Base-by-base conservation (phyloP, 2,797 vertebrate genomes). In the Yasuhikotakia modesta region DNA sequence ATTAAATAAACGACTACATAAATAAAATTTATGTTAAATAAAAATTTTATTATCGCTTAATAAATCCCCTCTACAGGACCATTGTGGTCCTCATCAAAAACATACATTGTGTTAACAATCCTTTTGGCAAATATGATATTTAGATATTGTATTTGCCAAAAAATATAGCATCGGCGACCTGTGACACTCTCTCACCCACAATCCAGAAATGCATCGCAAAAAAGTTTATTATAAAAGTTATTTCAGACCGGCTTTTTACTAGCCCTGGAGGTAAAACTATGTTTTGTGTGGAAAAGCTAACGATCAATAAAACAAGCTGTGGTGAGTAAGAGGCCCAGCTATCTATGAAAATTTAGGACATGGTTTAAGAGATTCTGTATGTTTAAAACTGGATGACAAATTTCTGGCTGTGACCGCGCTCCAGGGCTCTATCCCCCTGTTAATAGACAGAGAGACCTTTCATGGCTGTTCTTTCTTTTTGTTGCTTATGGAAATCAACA, bases 271-370 rank as follows among this genome's bases (percentile, higher is more conserved):
- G 76, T 27, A 57, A 65, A 50, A 50, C 48, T 50, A 50, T 50
- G 17, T 50, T 50, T 50, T n/a, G 14, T 50, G 48, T 50, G 48
- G 48, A 50, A 79, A 80, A 73, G 53, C 60, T 63, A 77, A 79
- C 39, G 16, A 85, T 85, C 79, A 84, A 89, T 89, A 87, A 82
- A 81, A 81, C 72, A 81, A 68, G 64, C 63, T 32, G 69, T 30
- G 68, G 70, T 71, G 63, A 50, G 48, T 50, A 50, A 17, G 48
- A 77, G 76, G 79, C 57, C 30, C 63, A 63, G 70, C 16, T 65
- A 46, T 81, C 60, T 68, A 8, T 66, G 76, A 66, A 74, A 77
- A 69, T 46, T 22, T 70, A 79, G 19, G 70, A 70, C 79, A 76
- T 72, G 71, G 73, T 77, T 82, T 66, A 17, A n/a, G 69, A 84